Evolutionary conservation across 2,797 vertebrate species (phyloP), one percentile per base, ranked within the genome.

Genomic region (Heterohyrax brucei): DNA sequence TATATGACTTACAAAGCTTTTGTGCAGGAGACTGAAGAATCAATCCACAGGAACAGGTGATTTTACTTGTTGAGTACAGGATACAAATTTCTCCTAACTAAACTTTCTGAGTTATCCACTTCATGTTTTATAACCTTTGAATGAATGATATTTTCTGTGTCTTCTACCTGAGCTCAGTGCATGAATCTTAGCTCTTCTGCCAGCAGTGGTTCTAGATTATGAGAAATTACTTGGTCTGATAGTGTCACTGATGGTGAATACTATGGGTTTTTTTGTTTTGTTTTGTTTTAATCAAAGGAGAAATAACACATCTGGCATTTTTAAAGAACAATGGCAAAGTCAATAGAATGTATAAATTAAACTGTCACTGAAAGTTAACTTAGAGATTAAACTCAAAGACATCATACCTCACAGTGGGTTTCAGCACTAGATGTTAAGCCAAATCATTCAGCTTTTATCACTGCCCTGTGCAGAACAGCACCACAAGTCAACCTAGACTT

Each of bases 401-500:
- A 95, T 87, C 76, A 95, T 62, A 48, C 7, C 56, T 95, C 95
- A 87, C 87, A 91, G 79, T 22, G 87, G 48, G 50, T 72, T 76
- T 61, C 82, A 93, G 53, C 68, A 48, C 70, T 62, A 13, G 16
- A 73, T 90, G 39, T 88, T 95, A 90, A 21, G 5, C 88, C 68
- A 83, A 97, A 85, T 70, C 81, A 70, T 39, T 66, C 91, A 77
- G n/a, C 53, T 94, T 97, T 96, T 96, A 95, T 93, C 93, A 85
- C 61, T 85, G 66, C 79, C 84, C 72, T n/a, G 10, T 77, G 68
- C 46, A 59, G 33, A 91, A 64, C 70, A 90, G 39, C 53, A 81
- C 75, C 53, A 83, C 46, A 82, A 91, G 77, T 95, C 53, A 24
- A 66, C 28, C 79, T 93, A 39, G 72, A 96, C 95, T 94, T 98